Evolutionary conservation across 2,113 vertebrate genomes (phyloP).

Genomic region (Hemichromis elongatus): DNA sequence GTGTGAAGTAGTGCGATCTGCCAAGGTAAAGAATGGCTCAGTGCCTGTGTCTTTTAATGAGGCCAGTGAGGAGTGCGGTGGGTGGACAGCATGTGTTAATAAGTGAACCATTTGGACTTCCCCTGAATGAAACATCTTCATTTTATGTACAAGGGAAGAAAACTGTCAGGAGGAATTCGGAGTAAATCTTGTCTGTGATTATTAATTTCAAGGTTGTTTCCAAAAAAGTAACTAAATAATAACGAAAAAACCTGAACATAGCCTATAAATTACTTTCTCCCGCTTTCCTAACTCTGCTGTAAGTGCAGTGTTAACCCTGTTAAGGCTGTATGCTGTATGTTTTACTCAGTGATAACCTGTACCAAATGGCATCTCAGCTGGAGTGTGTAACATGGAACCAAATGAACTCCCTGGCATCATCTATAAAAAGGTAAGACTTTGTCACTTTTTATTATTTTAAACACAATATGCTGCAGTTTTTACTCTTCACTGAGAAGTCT

Average conservation of each 20-base stretch:
- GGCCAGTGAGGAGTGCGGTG: slow-evolving; percentile 47
- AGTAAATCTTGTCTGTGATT: not conserved
- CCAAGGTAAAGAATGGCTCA: slow-evolving; percentile 55
- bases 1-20: slow-evolving; percentile 16
- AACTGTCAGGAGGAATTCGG: not conserved
- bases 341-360: slow-evolving; percentile 63
- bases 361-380: slow-evolving; percentile 72
- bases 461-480: not conserved
- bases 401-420: slow-evolving; percentile 60
- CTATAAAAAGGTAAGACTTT: slow-evolving; percentile 58
- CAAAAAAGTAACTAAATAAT: not conserved
- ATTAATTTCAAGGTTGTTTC: not conserved
- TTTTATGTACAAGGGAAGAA: slow-evolving; percentile 9
- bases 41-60: slow-evolving; percentile 60
- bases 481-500: not conserved
- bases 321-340: not conserved
- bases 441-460: not conserved
- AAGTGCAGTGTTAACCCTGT: not conserved
- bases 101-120: slow-evolving; percentile 43
- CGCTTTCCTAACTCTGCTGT: not conserved
- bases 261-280: not conserved
- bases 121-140: slow-evolving; percentile 30
- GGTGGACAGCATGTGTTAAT: slow-evolving; percentile 60
- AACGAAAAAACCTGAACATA: not conserved
- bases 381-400: slow-evolving; percentile 71